phyloP scores from a whole-genome alignment of 2,113 vertebrate genomes.

The Ursus arctos region DNA sequence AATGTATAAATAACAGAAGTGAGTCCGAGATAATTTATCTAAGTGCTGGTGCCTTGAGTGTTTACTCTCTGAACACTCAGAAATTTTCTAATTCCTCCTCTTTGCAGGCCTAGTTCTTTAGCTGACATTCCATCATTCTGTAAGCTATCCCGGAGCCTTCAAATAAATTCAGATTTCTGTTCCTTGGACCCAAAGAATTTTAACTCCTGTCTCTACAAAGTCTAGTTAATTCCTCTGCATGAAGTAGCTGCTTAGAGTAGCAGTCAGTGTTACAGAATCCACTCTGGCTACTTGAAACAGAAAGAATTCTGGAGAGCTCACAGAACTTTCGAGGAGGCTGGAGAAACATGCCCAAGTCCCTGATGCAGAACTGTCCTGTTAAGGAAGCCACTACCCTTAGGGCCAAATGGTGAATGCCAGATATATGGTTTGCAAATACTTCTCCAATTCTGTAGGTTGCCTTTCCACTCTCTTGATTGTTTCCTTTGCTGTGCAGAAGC shows the following conservation, averaged over 20 bases:
- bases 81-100: neutral
- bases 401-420: neutral
- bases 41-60: neutral
- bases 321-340: neutral
- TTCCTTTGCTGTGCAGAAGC: neutral
- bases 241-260: neutral
- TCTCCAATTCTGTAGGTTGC: neutral
- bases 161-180: slow-evolving; percentile 14
- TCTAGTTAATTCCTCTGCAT: neutral
- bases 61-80: neutral
- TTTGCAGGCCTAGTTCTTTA: neutral
- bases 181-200: neutral
- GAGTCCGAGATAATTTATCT: neutral
- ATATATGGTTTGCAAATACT: neutral
- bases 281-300: neutral
- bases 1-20: neutral
- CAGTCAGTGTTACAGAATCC: neutral
- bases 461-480: neutral
- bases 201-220: neutral
- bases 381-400: neutral
- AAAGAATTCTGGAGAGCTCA: neutral
- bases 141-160: neutral
- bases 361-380: neutral
- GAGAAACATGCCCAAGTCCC: neutral
- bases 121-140: neutral